Evolutionary conservation across 2,113 vertebrate genomes (phyloP).

Genomic region (Pelobates fuscus): DNA sequence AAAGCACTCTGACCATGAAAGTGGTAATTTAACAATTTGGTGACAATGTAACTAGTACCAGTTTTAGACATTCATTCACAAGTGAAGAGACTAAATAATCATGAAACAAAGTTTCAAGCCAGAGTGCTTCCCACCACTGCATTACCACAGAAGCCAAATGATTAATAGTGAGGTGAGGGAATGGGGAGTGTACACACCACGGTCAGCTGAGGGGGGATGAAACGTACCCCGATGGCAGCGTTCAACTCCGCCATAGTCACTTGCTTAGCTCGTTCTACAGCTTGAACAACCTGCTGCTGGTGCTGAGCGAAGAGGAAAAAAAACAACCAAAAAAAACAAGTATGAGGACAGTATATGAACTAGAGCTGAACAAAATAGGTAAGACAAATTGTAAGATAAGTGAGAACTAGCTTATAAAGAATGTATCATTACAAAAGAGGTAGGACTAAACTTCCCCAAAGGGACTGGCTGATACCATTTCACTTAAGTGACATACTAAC

Average conservation of each 20-base stretch:
- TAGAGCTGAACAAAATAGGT: neutral
- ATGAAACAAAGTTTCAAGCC: too few relatives aligned
- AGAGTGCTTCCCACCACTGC: too few relatives aligned
- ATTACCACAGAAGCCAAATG: too few relatives aligned
- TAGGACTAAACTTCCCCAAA: too few relatives aligned
- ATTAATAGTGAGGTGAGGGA: neutral
- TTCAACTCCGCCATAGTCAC: constrained; percentile 75
- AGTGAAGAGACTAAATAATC: too few relatives aligned
- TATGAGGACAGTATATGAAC: constrained; percentile 9
- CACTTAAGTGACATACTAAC: too few relatives aligned
- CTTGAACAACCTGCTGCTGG: constrained; percentile 73
- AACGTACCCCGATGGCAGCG: constrained; percentile 67
- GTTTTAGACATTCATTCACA: too few relatives aligned
- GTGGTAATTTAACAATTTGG: too few relatives aligned
- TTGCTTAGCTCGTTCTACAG: constrained; percentile 72
- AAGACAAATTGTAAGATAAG: neutral
- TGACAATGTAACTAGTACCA: too few relatives aligned
- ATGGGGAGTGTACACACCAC: constrained; percentile 36
- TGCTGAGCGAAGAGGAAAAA: constrained; percentile 66
- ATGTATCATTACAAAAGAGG: neutral
- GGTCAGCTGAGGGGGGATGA: constrained; percentile 47
- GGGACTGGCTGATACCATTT: too few relatives aligned
- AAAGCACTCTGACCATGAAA: too few relatives aligned
- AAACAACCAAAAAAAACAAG: too few relatives aligned
- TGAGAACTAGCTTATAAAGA: neutral